These are phyloP conservation scores for Hofmannophila pseudospretella DNA, from an alignment of 2,888 invertebrate species.

Conservation along the genomic window DNA sequence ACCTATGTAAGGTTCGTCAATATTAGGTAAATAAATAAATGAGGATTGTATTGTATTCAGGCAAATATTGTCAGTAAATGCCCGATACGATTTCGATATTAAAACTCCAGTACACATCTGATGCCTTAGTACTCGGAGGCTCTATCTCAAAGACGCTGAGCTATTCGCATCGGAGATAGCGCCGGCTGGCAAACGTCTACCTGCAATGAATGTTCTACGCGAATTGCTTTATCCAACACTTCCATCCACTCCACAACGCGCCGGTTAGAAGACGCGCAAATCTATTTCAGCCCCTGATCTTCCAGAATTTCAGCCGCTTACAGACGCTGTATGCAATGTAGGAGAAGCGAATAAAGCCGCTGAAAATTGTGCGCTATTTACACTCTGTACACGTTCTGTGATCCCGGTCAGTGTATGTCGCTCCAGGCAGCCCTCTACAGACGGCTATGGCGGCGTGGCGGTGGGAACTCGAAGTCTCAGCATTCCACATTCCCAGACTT, in stretches of 20 bases:
- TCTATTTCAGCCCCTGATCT: neutral
- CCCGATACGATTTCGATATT: neutral
- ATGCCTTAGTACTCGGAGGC: conserved; percentile 41
- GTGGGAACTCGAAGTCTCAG: conserved; percentile 12
- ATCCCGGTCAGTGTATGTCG: conserved; percentile 23
- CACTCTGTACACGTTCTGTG: conserved; percentile 11
- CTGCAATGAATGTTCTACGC: conserved; percentile 31
- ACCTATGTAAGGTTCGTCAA: no score
- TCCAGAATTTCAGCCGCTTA: conserved; percentile 11
- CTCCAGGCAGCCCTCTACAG: conserved; percentile 25
- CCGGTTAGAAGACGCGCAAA: neutral
- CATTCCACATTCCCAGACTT: conserved; percentile 2
- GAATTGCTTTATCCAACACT: conserved; percentile 16
- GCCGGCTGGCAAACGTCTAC: conserved; percentile 33
- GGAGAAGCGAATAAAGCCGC: neutral
- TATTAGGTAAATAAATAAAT: no score
- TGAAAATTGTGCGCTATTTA: neutral
- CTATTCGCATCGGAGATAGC: conserved; percentile 28
- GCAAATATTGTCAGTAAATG: no score
- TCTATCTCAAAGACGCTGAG: conserved; percentile 35
- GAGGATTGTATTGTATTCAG: no score
- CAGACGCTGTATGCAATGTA: neutral
- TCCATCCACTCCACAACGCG: neutral
- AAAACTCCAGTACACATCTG: conserved; percentile 26
- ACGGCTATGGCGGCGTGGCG: conserved; percentile 22